phyloP scores from a whole-genome alignment of 2,888 invertebrate species.

The Apotomis turbidana region DNA sequence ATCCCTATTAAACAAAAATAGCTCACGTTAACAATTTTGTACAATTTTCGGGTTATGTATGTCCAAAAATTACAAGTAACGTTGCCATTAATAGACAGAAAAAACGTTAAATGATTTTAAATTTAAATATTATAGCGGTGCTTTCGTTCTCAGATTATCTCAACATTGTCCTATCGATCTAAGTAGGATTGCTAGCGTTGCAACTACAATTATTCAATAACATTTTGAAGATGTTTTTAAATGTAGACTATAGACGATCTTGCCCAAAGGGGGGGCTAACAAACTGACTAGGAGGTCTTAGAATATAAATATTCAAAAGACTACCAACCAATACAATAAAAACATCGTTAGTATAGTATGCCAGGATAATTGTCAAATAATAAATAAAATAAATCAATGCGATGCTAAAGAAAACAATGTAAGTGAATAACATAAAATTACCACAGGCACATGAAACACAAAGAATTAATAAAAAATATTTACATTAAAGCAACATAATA shows the following conservation, averaged over 20 bases:
- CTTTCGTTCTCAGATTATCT: not conserved
- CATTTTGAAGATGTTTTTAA: slow-evolving; percentile 15
- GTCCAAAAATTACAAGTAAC: slow-evolving; percentile 59
- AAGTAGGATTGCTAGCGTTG: slow-evolving; percentile 15
- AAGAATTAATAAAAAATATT: slow-evolving; percentile 76
- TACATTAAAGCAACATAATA: slow-evolving; percentile 78
- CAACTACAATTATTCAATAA: slow-evolving; percentile 17
- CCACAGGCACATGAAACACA: slow-evolving; percentile 68
- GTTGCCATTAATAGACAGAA: slow-evolving; percentile 49
- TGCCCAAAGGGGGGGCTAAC: slow-evolving; percentile 48
- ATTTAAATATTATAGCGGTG: not conserved
- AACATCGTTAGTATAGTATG: slow-evolving; percentile 42
- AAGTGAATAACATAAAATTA: slow-evolving; percentile 63
- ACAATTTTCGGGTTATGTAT: slow-evolving; percentile 55
- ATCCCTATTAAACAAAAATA: slow-evolving; percentile 53
- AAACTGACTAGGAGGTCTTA: slow-evolving; percentile 44
- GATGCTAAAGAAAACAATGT: slow-evolving; percentile 64
- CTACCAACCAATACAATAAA: slow-evolving; percentile 44
- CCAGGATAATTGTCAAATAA: slow-evolving; percentile 53
- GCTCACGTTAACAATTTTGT: slow-evolving; percentile 51
- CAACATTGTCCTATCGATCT: slow-evolving; percentile 16
- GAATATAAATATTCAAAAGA: slow-evolving; percentile 45
- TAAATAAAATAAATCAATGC: slow-evolving; percentile 60
- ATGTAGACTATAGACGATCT: slow-evolving; percentile 28
- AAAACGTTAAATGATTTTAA: not conserved